Evolutionary conservation across 2,797 vertebrate genomes (phyloP).

Genomic region (Sebastes steindachneri): DNA sequence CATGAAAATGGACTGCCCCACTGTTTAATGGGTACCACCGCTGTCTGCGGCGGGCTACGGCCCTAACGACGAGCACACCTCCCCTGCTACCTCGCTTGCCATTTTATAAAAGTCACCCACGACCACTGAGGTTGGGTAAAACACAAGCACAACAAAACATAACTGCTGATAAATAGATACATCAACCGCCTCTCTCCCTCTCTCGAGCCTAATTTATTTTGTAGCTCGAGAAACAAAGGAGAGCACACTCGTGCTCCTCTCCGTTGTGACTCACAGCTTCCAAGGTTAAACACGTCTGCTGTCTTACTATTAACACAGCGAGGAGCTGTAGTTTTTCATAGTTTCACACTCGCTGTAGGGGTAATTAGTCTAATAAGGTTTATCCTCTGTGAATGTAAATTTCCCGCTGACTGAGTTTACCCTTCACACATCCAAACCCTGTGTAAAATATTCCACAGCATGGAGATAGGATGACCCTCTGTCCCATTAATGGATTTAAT

Average conservation of each 20-base stretch:
- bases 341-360: slow-evolving; percentile 44
- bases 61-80: slow-evolving; percentile 46
- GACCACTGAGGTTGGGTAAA: slow-evolving; percentile 6
- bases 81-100: slow-evolving; percentile 51
- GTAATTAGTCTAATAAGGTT: slow-evolving; percentile 73
- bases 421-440: slow-evolving; percentile 69
- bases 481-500: slow-evolving; percentile 79
- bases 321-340: slow-evolving; percentile 30
- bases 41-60: slow-evolving; percentile 30
- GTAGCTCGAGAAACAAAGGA: slow-evolving; percentile 28
- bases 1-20: slow-evolving; percentile 60
- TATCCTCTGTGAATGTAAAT: slow-evolving; percentile 72
- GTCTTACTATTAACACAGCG: slow-evolving; percentile 14
- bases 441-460: slow-evolving; percentile 42
- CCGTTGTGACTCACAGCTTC: slow-evolving; percentile 19
- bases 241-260: background rate
- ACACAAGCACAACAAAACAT: slow-evolving; percentile 35
- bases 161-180: slow-evolving; percentile 62
- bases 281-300: slow-evolving; percentile 59
- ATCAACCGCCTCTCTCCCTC: slow-evolving; percentile 27
- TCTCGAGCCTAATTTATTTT: slow-evolving; percentile 49
- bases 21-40: slow-evolving; percentile 66
- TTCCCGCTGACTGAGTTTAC: slow-evolving; percentile 70
- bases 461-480: slow-evolving; percentile 67
- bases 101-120: slow-evolving; percentile 60